These are phyloP conservation scores for Drosophila kanekoi DNA, from an alignment of 2,888 invertebrate genomes.

Conservation along the genomic window DNA sequence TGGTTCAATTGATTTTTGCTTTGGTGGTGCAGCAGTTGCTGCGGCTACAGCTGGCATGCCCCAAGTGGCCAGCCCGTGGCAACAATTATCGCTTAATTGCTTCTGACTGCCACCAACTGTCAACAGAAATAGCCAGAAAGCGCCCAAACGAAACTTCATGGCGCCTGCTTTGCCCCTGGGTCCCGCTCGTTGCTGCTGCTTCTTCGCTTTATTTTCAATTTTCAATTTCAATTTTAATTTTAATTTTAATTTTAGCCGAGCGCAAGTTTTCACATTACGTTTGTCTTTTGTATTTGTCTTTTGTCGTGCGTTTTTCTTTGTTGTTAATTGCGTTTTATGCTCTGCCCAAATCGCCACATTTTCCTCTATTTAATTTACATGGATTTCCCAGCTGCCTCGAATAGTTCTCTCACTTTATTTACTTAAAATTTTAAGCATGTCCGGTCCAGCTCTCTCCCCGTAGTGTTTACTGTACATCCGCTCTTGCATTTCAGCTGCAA, in stretches of 20 bases:
- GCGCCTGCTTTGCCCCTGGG: slow-evolving; percentile 35
- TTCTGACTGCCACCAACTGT: slow-evolving; percentile 78
- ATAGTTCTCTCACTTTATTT: slow-evolving; percentile 57
- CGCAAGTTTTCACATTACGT: slow-evolving; percentile 55
- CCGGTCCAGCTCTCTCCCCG: slow-evolving; percentile 9
- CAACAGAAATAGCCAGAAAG: slow-evolving; percentile 82
- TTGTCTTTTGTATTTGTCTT: slow-evolving; percentile 43
- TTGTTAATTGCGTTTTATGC: slow-evolving; percentile 55
- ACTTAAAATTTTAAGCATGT: slow-evolving; percentile 55
- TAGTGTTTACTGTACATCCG: slow-evolving; percentile 23
- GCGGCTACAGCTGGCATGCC: slow-evolving; percentile 49
- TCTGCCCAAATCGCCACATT: slow-evolving; percentile 53
- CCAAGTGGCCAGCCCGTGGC: slow-evolving; percentile 53
- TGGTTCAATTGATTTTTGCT: slow-evolving; percentile 52
- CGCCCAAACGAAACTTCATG: slow-evolving; percentile 78
- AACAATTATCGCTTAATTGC: slow-evolving; percentile 70
- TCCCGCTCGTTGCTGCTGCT: slow-evolving; percentile 1
- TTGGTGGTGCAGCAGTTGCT: slow-evolving; percentile 23
- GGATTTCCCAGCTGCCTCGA: slow-evolving; percentile 16
- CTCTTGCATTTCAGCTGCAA: slow-evolving; percentile 39
- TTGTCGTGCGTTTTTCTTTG: slow-evolving; percentile 34
- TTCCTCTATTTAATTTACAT: slow-evolving; percentile 29
- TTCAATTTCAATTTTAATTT: slow-evolving; percentile 50
- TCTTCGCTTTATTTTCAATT: slow-evolving; percentile 27
- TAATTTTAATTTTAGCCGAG: slow-evolving; percentile 46